Evolutionary conservation across 2,888 invertebrate species (phyloP), one percentile per base, ranked within the genome.

Genomic region (Dolichopus griseipennis): DNA sequence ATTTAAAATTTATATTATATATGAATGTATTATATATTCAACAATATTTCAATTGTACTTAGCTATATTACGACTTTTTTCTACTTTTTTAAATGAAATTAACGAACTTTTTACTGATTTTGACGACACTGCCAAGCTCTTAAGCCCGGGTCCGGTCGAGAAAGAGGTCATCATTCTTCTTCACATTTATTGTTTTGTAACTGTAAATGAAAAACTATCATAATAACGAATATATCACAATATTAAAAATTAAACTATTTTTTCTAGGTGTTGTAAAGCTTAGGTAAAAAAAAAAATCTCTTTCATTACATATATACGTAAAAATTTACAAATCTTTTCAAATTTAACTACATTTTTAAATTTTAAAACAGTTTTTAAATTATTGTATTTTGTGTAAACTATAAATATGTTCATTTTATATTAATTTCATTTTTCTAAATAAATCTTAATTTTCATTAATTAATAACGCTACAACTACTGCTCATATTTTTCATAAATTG

Each of bases 401-500:
- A 34, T 7, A 34, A 34, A 34, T 34, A 7, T 10, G 37, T 37
- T 34, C 12, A 37, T 1, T 37, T 27, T 27, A 5, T 10, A 37
- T 8, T 10, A 37, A 37, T 37, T 37, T 37, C 8, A 37, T 37
- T 27, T 27, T 27, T 5, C 27, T 27, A 27, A 27, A 27, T 7
- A 37, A 7, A 7, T 5, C 8, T 9, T 37, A 37, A 18, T 52
- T 52, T 18, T 18, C 18, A 18, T n/a, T 52, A 52, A 52, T 52
- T 52, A 15, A 52, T 52, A 52, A 52, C 52, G 18, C 69, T 68
- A 65, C 66, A 62, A 21, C 68, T 67, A 69, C 71, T 76, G 73
- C 79, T 84, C 69, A 87, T 76, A 75, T 84, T 83, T 66, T 81
- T 82, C 84, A 87, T 85, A 75, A 87, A 87, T 71, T 78, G 79